Evolutionary conservation across 1,140 invertebrate genomes (phyloP), one percentile per base, ranked within the genome.

Genomic region (Hyposmocoma kahamanoa): DNA sequence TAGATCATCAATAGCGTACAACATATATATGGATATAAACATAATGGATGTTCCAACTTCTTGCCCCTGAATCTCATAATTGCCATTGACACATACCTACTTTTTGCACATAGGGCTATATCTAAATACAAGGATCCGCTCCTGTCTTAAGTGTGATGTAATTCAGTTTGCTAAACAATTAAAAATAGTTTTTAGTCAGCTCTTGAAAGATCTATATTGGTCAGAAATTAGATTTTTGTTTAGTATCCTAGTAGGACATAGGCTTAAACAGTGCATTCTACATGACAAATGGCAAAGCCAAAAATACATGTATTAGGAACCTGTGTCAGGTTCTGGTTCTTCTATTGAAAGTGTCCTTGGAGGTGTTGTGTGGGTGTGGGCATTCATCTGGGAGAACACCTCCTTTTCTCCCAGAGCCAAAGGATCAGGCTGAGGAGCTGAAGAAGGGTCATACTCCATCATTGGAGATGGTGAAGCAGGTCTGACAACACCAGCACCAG

Each of bases 391-490:
- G 2, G 86, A 87, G 49, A 87, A 87, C 17, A 87, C 86, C 47
- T 87, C 86, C 38, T 84, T 83, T 34, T 83, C 80, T 13, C 84
- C 86, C 21, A 87, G 53, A 1, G 86, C 86, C 36, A 87, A 62
- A 0, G 86, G 86, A 55, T 87, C 86, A 3, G 86, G 82, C 36
- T 86, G 84, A 10, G 83, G 59, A 3, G 69, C 72, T 0, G 82
- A 70, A 21, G 80, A 76, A 19, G 83, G 79, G 11, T 75, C 72
- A 58, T 76, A 79, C 6, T 79, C 75, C 77, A 82, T 74, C 72
- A 83, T 80, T 0, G 70, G 69, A 13, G 74, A 66, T n/a, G 81
- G 80, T n/a, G 81, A 84, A 1, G 84, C 67, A 63, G 59, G 88
- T 66, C 56, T 76, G 47, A 74, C 86, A 53, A 56, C 54, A 45